Evolutionary conservation across 2,888 invertebrate genomes (phyloP).

Genomic region (Eupithecia tripunctaria): DNA sequence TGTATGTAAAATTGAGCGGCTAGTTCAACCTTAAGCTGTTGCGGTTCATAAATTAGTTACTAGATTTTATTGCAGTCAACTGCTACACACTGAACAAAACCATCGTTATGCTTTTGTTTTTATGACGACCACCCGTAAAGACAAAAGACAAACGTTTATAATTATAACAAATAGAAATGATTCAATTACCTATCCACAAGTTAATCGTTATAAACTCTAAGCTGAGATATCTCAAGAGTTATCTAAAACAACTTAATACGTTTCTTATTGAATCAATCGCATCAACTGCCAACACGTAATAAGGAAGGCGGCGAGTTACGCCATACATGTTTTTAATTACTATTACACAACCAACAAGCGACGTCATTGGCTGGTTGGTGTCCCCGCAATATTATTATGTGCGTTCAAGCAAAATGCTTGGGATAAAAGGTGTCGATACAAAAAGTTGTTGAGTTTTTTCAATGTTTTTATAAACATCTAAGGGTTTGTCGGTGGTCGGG

Average conservation of each 20-base stretch:
- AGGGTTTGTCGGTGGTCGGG: background rate
- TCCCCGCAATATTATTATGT: slow-evolving; percentile 21
- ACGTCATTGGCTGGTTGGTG: slow-evolving; percentile 50
- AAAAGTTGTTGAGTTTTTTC: background rate
- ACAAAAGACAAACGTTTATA: background rate
- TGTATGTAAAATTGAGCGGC: too few relatives aligned
- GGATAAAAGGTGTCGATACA: background rate
- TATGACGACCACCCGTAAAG: background rate
- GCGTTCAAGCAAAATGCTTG: background rate
- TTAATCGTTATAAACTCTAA: background rate
- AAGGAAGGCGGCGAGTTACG: slow-evolving; percentile 23
- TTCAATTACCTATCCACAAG: background rate
- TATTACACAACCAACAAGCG: slow-evolving; percentile 49
- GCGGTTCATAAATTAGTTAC: background rate
- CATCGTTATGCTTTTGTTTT: background rate
- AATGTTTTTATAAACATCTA: background rate
- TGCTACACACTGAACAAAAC: background rate
- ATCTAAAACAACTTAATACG: background rate
- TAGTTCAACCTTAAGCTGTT: too few relatives aligned
- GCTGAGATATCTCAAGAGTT: background rate
- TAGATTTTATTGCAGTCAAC: background rate
- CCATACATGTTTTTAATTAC: slow-evolving; percentile 54
- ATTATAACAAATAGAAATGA: background rate
- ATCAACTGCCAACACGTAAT: slow-evolving; percentile 19
- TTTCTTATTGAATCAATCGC: background rate